These are phyloP conservation scores for Melopsittacus undulatus DNA, from an alignment of 2,797 vertebrate species.

Conservation along the genomic window DNA sequence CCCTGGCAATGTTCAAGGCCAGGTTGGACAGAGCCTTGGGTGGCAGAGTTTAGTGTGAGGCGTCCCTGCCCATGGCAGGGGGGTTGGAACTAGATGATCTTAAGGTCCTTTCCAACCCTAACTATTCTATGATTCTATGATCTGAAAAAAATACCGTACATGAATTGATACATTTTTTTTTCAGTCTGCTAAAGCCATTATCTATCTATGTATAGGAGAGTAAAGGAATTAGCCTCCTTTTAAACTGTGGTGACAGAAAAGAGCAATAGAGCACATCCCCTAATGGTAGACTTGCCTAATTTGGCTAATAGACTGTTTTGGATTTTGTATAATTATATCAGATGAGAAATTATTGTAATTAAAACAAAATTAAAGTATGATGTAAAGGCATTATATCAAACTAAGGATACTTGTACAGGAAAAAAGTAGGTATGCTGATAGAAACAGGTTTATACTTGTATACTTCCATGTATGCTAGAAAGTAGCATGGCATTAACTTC, in stretches of 20 bases:
- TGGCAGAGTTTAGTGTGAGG: background rate
- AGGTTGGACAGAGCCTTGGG: background rate
- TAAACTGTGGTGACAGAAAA: background rate
- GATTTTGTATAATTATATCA: background rate
- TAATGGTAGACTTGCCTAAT: background rate
- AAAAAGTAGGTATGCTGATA: background rate
- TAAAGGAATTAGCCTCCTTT: background rate
- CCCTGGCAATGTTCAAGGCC: background rate
- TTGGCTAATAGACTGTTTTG: background rate
- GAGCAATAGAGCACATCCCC: background rate
- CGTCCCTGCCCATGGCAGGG: background rate
- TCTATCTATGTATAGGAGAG: background rate
- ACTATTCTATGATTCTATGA: background rate
- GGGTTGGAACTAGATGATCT: background rate
- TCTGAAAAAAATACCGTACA: background rate
- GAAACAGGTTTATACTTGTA: background rate
- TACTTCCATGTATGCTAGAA: background rate
- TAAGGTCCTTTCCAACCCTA: background rate
- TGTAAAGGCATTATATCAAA: background rate
- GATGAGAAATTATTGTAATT: background rate
- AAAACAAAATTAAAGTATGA: background rate
- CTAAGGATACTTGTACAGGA: background rate
- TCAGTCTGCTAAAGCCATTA: background rate
- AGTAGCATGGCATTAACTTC: background rate
- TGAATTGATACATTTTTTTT: background rate